Base-by-base conservation (phyloP, 2,888 invertebrate species). In the Macaria liturata region DNA sequence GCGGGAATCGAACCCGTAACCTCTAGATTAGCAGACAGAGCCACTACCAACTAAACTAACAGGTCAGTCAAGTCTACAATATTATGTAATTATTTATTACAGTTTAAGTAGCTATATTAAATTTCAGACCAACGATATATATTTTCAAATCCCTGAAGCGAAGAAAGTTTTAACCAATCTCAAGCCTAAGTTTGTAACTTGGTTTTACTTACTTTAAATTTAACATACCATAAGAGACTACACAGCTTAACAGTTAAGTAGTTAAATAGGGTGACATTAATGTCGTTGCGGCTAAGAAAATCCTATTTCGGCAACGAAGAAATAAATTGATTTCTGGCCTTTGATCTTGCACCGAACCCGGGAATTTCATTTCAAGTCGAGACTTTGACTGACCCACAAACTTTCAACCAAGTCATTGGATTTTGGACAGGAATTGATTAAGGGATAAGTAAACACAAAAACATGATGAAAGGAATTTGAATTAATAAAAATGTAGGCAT, bases 331-430 rank as follows among this genome's bases (percentile, higher is more conserved):
- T 49, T 49, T 53, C 54, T 37, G 58, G 39, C 39, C 50, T 54
- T 54, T 54, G 50, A 50, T 59, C 58, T 59, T 32, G 40, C 32
- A 9, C 31, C 20, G 45, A 48, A 31, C 40, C 48, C 32, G 42
- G 31, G 53, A 58, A 53, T 58, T 58, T 58, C 46, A 58, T 46
- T 54, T 45, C 48, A 57, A 52, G 45, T 52, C 30, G 9, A 9
- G 49, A 32, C 6, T 46, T 51, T 39, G 30, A 9, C 34, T 40
- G 57, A 52, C 39, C 39, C 20, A 1, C 42, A 42, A 42, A 54
- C 46, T 20, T 54, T 54, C 20, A 54, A 43, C 42, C 32, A 42
- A 49, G 34, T 9, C 53, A 53, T 53, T 53, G 53, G 53, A 30
- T 53, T 20, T 49, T 49, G 9, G 6, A 30, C 20, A 46, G n/a